Evolutionary conservation across 2,888 invertebrate genomes (phyloP).

Genomic region (Orthosia incerta): DNA sequence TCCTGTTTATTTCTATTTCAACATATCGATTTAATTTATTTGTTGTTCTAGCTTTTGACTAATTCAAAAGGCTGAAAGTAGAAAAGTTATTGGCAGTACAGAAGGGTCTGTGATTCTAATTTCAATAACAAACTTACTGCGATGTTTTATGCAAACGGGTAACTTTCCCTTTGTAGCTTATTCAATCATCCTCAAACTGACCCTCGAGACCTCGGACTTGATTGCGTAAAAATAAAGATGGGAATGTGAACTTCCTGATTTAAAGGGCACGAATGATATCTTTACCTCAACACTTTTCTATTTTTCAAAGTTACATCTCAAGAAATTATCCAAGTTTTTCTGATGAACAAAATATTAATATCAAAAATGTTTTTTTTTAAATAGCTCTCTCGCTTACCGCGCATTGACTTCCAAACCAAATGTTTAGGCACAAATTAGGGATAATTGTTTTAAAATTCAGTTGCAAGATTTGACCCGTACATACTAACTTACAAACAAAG

Average conservation of each 20-base stretch:
- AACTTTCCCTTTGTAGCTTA: slow-evolving; percentile 51
- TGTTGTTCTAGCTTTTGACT: neutral
- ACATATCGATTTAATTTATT: neutral
- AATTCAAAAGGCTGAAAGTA: neutral
- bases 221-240: slow-evolving; percentile 40
- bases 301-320: too few species aligned
- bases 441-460: too few species aligned
- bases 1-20: too few species aligned
- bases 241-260: slow-evolving; percentile 28
- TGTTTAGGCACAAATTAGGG: too few species aligned
- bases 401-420: too few species aligned
- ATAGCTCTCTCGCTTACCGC: too few species aligned
- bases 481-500: too few species aligned
- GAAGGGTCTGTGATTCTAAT: slow-evolving; percentile 46
- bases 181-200: slow-evolving; percentile 52
- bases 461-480: too few species aligned
- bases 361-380: too few species aligned
- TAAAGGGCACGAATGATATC: neutral
- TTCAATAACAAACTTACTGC: slow-evolving; percentile 42
- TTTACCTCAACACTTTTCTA: too few species aligned
- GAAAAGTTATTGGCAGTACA: slow-evolving; percentile 14
- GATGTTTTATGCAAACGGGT: slow-evolving; percentile 50
- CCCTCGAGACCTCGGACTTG: slow-evolving; percentile 40
- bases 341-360: too few species aligned
- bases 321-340: too few species aligned